Base-by-base conservation (phyloP, 2,113 vertebrate species). In the Gadus macrocephalus region DNA sequence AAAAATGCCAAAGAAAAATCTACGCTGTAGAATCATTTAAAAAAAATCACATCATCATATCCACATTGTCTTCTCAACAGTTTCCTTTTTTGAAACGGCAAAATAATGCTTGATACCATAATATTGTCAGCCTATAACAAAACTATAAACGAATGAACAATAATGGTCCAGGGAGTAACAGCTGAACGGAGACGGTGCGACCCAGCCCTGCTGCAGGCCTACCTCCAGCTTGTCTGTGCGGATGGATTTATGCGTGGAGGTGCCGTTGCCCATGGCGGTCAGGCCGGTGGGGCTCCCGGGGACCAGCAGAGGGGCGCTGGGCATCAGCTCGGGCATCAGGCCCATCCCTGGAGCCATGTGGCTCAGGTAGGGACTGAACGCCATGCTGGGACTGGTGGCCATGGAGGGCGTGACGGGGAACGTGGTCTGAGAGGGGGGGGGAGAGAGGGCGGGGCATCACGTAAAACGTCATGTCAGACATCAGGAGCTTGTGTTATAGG, bases 161-260 rank as follows among this genome's bases (percentile, higher is more conserved):
- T 35, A 35, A 35, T 35, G 31, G 31, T 35, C 3, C 28, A 31
- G 28, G 3, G 28, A 31, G 3, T 31, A 5, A 35, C 31, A 35
- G 31, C 4, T 35, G 4, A 35, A 35, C 6, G 31, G 31, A 35
- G 31, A 35, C 31, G 4, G 31, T 35, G 31, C 42, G 42, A 9
- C 8, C 42, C 42, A 9, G 42, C 9, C 1, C 42, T 9, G 8
- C 2, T 7, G 42, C 9, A 61, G 69, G 27, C 81, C 83, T 95
- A 99, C 97, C 96, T 99, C 97, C 83, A 99, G 92, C 90, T 96
- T 98, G 92, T 99, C 97, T 35, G 95, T 94, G 88, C 97, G 95
- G 84, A 94, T 84, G 83, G 92, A 92, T 88, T 98, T 99, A 86
- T 95, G 95, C 72, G 84, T 85, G 15, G 92, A 87, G 88, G 93